Evolutionary conservation across 23 tunicate genomes (phyloP).

Genomic region (Halocynthia aurantium): DNA sequence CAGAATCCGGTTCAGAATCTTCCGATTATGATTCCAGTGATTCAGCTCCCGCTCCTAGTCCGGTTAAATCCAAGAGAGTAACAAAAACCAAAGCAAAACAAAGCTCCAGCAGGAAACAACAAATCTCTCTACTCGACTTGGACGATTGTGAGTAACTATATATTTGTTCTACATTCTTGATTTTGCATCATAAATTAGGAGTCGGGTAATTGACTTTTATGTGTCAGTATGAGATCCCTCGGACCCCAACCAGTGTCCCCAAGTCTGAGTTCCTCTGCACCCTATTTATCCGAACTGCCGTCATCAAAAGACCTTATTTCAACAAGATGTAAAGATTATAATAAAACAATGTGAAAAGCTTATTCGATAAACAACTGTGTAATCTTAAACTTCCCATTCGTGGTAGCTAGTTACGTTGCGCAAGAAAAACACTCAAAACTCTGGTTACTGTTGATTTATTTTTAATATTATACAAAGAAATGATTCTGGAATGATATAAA

Average conservation of each 20-base stretch:
- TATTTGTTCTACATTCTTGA: not conserved
- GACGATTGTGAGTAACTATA: slow-evolving; percentile 58
- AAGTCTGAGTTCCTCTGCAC: too few species aligned
- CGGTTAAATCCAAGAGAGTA: slow-evolving; percentile 16
- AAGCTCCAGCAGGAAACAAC: slow-evolving; percentile 20
- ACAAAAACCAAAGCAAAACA: not conserved
- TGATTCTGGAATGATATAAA: too few species aligned
- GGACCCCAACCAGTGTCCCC: not conserved
- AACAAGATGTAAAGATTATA: too few species aligned
- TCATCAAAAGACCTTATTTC: too few species aligned
- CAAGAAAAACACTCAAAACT: too few species aligned
- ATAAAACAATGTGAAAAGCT: too few species aligned
- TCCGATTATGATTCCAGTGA: not conserved
- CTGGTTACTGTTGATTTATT: too few species aligned
- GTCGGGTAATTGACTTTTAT: not conserved
- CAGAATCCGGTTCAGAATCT: slow-evolving; percentile 13
- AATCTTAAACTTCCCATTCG: too few species aligned
- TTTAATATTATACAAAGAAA: too few species aligned
- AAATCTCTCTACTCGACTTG: slow-evolving; percentile 55
- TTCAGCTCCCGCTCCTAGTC: slow-evolving; percentile 12
- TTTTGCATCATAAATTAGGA: not conserved
- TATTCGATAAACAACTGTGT: too few species aligned
- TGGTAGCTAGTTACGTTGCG: too few species aligned
- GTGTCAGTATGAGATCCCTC: not conserved
- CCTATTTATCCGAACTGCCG: too few species aligned